Base-by-base conservation (phyloP, 53 echinoderm and acorn worm genomes). In the Holothuria scabra region DNA sequence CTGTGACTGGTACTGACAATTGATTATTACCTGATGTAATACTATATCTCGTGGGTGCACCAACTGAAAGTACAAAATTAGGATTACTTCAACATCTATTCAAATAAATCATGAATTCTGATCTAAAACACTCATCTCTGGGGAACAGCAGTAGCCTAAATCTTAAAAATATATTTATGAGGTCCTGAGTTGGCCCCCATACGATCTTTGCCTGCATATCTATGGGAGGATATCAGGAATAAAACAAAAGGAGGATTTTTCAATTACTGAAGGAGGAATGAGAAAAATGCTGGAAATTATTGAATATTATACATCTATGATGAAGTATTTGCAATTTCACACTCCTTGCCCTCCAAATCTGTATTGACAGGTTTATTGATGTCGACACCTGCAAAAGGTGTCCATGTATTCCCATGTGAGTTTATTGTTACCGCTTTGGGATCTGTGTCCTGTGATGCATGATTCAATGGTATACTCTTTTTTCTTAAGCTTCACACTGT, bases 51-150 rank as follows among this genome's bases (percentile, higher is more conserved):
- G 13, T 72, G 72, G 72, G 72, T 37, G 25, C 24, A 48, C n/a
- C 25, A 72, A 72, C 46, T 46, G 72, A 72, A 48, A 48, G 72
- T 72, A 72, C 72, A 20, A 72, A 72, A 48, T 72, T 72, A 72
- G 48, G 48, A 46, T 12, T 26, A 72, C 49, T 44, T 72, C 72
- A 72, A 72, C 24, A 72, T 72, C 72, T 69, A 69, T 69, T 41
- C 72, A 72, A 48, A 72, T 72, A 72, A 72, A 49, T 32, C 16
- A 41, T 72, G 19, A 72, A 72, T 72, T 49, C 72, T 72, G 72
- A 72, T 72, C 9, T 49, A 72, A 72, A 72, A 44, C 72, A 72
- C 48, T 49, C 46, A 14, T 49, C 44, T 3, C 48, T 25, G 7
- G 26, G 10, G 37, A 21, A 20, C 33, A 5, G 18, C 0, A 11